Percentiles rank a stretch among this genome's conserved stretches.
Conservation (phyloP, 2,888 invertebrate species). For the Eurytoma californica region DNA sequence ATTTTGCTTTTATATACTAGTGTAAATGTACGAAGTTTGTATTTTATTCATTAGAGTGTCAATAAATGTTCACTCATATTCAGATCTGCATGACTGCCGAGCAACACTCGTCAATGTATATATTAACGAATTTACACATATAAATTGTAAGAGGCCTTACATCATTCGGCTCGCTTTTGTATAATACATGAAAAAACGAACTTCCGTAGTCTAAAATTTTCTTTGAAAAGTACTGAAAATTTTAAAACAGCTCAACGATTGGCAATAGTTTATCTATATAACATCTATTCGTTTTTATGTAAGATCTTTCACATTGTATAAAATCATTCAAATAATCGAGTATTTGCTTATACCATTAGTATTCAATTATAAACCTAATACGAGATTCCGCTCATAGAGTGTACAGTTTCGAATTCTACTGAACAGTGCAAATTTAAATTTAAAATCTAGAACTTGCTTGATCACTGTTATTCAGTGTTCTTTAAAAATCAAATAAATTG, state of each 20-base stretch:
- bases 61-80: slow-evolving; percentile 44
- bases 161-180: slow-evolving; percentile 24
- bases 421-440: slow-evolving; percentile 25
- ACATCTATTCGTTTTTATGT: slow-evolving; percentile 53
- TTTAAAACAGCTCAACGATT: slow-evolving; percentile 40
- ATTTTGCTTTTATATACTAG: slow-evolving; percentile 23
- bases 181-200: slow-evolving; percentile 12
- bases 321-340: slow-evolving; percentile 35
- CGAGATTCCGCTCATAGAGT: slow-evolving; percentile 26
- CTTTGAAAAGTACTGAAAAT: slow-evolving; percentile 37
- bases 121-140: slow-evolving; percentile 36
- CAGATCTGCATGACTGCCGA: slow-evolving; percentile 37
- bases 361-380: slow-evolving; percentile 34
- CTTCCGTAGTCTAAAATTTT: slow-evolving; percentile 12
- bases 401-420: slow-evolving; percentile 21
- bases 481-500: neutral
- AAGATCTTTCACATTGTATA: slow-evolving; percentile 44
- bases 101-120: slow-evolving; percentile 6
- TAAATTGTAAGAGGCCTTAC: slow-evolving; percentile 47
- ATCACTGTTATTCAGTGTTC: neutral
- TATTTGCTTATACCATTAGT: slow-evolving; percentile 5
- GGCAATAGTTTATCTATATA: slow-evolving; percentile 24
- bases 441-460: neutral
- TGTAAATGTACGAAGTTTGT: slow-evolving; percentile 48
- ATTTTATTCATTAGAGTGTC: slow-evolving; percentile 30